These are phyloP conservation scores for Heliangelus exortis DNA, from an alignment of 2,797 vertebrate genomes.

Conservation along the genomic window DNA sequence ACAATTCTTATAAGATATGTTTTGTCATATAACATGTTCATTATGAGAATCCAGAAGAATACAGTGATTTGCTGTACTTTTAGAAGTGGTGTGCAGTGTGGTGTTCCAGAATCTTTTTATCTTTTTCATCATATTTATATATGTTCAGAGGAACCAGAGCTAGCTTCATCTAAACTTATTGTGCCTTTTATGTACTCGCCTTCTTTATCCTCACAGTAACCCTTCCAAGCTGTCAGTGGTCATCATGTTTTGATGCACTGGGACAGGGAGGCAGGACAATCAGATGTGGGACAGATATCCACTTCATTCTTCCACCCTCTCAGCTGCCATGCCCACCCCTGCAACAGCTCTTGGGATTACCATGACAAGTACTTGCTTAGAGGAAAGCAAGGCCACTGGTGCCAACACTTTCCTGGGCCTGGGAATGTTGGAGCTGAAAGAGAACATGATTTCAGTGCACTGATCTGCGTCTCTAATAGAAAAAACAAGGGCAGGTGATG, in stretches of 20 bases:
- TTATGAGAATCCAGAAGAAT: background rate
- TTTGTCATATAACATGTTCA: background rate
- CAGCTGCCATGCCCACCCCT: background rate
- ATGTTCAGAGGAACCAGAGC: rapidly evolving
- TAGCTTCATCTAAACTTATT: background rate
- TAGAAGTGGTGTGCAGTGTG: rapidly evolving
- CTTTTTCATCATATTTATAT: background rate
- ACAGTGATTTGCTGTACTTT: background rate
- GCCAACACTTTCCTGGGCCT: background rate
- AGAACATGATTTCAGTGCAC: background rate
- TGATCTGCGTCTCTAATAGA: background rate
- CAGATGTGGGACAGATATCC: background rate
- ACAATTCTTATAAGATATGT: too few relatives aligned
- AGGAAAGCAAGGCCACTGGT: background rate
- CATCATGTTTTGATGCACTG: background rate
- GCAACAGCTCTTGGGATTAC: background rate
- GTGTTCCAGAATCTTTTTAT: background rate
- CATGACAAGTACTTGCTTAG: rapidly evolving
- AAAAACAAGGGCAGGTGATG: background rate
- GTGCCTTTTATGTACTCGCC: rapidly evolving
- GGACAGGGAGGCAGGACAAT: background rate
- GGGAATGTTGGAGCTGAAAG: background rate
- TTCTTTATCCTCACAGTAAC: background rate
- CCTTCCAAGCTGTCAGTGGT: background rate
- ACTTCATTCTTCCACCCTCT: background rate